Conservation (phyloP, 2,888 invertebrate species). For the Synergus gifuensis region DNA sequence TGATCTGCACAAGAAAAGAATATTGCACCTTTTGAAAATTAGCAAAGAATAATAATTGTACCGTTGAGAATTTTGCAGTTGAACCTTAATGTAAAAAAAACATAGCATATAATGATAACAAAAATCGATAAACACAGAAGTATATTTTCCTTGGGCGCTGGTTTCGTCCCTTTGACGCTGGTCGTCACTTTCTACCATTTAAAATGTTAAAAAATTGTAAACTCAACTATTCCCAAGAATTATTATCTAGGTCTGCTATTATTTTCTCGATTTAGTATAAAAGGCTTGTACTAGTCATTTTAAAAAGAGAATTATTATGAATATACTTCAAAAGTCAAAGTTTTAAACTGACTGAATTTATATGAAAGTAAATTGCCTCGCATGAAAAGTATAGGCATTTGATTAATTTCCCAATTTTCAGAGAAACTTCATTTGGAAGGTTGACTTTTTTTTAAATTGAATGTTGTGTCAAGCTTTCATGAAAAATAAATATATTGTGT, state of each 20-base stretch:
- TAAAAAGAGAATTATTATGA: background rate
- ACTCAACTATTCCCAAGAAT: background rate
- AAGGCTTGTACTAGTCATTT: background rate
- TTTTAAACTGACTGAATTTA: background rate
- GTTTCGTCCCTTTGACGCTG: constrained; percentile 65
- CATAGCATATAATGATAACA: constrained; percentile 10
- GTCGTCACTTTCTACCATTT: constrained; percentile 56
- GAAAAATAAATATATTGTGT: background rate
- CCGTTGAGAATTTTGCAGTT: constrained; percentile 19
- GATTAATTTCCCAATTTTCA: too few relatives aligned
- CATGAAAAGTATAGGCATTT: too few relatives aligned
- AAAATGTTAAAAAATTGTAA: background rate
- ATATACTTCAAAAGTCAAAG: background rate
- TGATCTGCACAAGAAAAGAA: background rate
- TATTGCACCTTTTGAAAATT: constrained; percentile 10
- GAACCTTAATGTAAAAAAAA: constrained; percentile 38
- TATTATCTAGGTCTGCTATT: background rate
- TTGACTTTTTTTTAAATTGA: too few relatives aligned
- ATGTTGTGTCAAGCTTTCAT: too few relatives aligned
- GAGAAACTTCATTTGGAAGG: too few relatives aligned
- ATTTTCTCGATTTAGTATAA: background rate
- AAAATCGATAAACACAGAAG: constrained; percentile 22
- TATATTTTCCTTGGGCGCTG: constrained; percentile 60
- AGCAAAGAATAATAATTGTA: background rate
- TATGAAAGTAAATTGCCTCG: too few relatives aligned